Percentiles rank a stretch among this genome's conserved stretches.
Evolutionary conservation across 2,797 vertebrate genomes (phyloP).

Genomic region (Premnoplex brunnescens): DNA sequence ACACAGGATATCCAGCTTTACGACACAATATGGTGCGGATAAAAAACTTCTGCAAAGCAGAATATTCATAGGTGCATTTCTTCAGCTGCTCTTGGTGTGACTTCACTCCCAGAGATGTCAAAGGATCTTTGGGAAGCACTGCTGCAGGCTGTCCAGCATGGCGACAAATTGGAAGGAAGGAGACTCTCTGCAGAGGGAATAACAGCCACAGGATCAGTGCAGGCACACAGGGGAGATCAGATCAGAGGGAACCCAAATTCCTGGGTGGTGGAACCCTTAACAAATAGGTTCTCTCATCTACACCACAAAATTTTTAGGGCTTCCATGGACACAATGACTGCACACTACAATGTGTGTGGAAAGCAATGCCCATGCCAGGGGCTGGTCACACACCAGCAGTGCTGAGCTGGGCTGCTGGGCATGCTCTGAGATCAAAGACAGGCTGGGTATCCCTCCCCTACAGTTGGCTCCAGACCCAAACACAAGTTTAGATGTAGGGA

Average conservation of each 20-base stretch:
- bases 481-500: background rate
- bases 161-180: background rate
- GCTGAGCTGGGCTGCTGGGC: background rate
- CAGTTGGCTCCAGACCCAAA: background rate
- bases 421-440: background rate
- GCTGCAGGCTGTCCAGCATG: rapidly evolving
- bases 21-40: background rate
- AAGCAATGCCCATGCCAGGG: rapidly evolving
- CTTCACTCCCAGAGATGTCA: background rate
- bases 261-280: background rate
- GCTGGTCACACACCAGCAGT: background rate
- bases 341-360: background rate
- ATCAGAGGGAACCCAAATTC: background rate
- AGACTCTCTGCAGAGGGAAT: background rate
- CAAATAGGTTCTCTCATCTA: background rate
- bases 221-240: background rate
- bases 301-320: background rate
- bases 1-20: background rate
- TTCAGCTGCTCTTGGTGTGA: background rate
- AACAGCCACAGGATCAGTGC: background rate
- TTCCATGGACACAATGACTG: background rate
- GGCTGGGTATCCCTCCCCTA: background rate
- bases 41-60: background rate
- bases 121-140: background rate
- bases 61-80: background rate